Evolutionary conservation across 2,113 vertebrate genomes (phyloP).

Genomic region (Hemibates koningsi): DNA sequence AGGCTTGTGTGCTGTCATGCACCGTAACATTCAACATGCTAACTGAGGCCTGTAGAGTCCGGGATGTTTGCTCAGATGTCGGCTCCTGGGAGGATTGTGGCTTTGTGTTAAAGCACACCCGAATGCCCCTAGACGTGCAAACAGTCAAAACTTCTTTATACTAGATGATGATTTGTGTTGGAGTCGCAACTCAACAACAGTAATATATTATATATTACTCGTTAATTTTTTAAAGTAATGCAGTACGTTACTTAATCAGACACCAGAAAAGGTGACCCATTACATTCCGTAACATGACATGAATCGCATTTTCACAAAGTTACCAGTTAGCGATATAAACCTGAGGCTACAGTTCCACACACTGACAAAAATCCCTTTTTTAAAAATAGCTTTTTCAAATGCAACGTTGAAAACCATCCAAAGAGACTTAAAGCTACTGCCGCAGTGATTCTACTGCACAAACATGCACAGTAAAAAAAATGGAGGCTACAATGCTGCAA

Average conservation of each 20-base stretch:
- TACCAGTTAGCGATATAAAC: rapidly evolving
- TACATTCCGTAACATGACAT: rapidly evolving
- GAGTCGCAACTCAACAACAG: background rate
- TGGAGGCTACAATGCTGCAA: rapidly evolving
- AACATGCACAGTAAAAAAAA: background rate
- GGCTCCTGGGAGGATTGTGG: background rate
- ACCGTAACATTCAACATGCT: background rate
- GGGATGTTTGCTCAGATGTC: background rate
- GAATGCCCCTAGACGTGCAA: rapidly evolving
- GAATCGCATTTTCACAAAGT: background rate
- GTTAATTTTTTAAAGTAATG: background rate
- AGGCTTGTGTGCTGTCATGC: background rate
- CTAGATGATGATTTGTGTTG: background rate
- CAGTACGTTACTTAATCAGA: background rate
- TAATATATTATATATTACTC: background rate
- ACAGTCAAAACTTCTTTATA: background rate
- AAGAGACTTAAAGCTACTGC: background rate
- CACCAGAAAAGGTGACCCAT: background rate
- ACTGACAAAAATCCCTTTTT: background rate
- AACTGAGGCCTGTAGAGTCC: background rate
- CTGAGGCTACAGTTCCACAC: background rate
- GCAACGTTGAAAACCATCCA: background rate
- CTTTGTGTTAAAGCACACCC: background rate
- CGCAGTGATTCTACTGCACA: background rate
- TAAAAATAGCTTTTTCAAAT: rapidly evolving